Percentiles rank a stretch among this genome's conserved stretches.
Evolutionary conservation across 2,888 invertebrate species (phyloP).

Genomic region (Drosophila pseudotakahashii): DNA sequence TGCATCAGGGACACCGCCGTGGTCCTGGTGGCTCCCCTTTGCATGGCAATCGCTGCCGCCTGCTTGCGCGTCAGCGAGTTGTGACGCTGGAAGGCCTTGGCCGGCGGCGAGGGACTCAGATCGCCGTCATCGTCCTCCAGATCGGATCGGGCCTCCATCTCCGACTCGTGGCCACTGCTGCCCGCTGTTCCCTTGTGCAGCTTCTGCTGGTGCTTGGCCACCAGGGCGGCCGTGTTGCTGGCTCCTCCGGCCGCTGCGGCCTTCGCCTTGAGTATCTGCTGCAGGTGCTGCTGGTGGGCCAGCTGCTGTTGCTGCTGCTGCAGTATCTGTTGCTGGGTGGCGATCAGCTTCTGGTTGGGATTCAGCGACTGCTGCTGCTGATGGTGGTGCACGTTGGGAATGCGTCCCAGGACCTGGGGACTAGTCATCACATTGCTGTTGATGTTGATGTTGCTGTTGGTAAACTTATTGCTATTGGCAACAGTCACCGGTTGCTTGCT

Average conservation of each 20-base stretch:
- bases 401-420: slow-evolving; percentile 75
- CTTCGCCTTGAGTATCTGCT: slow-evolving; percentile 82
- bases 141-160: slow-evolving; percentile 83
- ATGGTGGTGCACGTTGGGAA: slow-evolving; percentile 72
- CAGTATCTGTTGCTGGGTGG: slow-evolving; percentile 80
- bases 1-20: slow-evolving; percentile 91
- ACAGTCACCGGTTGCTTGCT: slow-evolving; percentile 19
- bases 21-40: slow-evolving; percentile 86
- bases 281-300: slow-evolving; percentile 81
- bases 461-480: slow-evolving; percentile 29
- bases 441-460: slow-evolving; percentile 52
- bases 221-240: slow-evolving; percentile 78
- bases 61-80: slow-evolving; percentile 87
- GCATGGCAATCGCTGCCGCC: slow-evolving; percentile 86
- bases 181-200: slow-evolving; percentile 59
- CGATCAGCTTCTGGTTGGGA: slow-evolving; percentile 81
- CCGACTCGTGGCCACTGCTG: slow-evolving; percentile 70
- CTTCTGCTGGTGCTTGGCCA: slow-evolving; percentile 81
- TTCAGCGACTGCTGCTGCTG: slow-evolving; percentile 75
- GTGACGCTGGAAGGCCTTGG: slow-evolving; percentile 86
- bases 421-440: slow-evolving; percentile 56
- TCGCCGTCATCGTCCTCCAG: slow-evolving; percentile 82
- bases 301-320: slow-evolving; percentile 80
- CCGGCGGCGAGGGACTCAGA: slow-evolving; percentile 84
- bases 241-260: slow-evolving; percentile 79